Evolutionary conservation across 1,140 invertebrate species (phyloP).

Genomic region (Drosophila miranda): DNA sequence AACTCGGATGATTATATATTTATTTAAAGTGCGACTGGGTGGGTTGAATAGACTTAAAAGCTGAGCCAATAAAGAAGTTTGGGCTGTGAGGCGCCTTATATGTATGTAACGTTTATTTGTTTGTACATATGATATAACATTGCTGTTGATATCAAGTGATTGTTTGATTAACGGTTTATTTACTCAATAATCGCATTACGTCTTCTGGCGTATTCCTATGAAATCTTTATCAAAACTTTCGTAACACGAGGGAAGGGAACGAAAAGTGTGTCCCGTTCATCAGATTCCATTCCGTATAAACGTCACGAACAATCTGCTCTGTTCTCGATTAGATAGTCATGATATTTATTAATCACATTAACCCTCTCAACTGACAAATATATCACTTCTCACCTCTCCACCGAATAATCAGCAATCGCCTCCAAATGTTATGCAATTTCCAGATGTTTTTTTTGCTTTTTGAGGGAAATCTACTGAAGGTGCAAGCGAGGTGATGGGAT

Average conservation of each 20-base stretch:
- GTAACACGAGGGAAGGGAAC: slow-evolving; percentile 11
- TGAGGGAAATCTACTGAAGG: slow-evolving; percentile 37
- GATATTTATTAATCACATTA: slow-evolving; percentile 73
- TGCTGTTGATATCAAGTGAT: slow-evolving; percentile 41
- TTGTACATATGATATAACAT: slow-evolving; percentile 1
- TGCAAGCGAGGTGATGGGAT: slow-evolving; percentile 16
- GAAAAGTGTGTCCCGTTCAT: slow-evolving; percentile 3
- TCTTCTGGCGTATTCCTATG: slow-evolving; percentile 14
- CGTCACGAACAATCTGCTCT: slow-evolving; percentile 23
- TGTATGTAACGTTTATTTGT: slow-evolving; percentile 11
- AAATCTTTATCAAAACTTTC: slow-evolving; percentile 25
- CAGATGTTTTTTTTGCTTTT: slow-evolving; percentile 43
- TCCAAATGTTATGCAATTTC: slow-evolving; percentile 58
- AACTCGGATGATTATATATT: slow-evolving; percentile 24
- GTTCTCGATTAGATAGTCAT: slow-evolving; percentile 67
- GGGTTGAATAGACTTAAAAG: slow-evolving; percentile 23
- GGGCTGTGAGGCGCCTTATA: slow-evolving; percentile 21
- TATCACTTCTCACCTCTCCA: slow-evolving; percentile 49
- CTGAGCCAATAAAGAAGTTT: slow-evolving; percentile 28
- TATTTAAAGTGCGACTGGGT: slow-evolving; percentile 6
- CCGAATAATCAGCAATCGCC: slow-evolving; percentile 23
- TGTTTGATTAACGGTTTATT: slow-evolving; percentile 48
- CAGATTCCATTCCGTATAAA: slow-evolving; percentile 4
- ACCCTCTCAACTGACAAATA: slow-evolving; percentile 53
- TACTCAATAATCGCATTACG: slow-evolving; percentile 41